Evolutionary conservation across 2,888 invertebrate species (phyloP).

Genomic region (Drosophila anomelani): DNA sequence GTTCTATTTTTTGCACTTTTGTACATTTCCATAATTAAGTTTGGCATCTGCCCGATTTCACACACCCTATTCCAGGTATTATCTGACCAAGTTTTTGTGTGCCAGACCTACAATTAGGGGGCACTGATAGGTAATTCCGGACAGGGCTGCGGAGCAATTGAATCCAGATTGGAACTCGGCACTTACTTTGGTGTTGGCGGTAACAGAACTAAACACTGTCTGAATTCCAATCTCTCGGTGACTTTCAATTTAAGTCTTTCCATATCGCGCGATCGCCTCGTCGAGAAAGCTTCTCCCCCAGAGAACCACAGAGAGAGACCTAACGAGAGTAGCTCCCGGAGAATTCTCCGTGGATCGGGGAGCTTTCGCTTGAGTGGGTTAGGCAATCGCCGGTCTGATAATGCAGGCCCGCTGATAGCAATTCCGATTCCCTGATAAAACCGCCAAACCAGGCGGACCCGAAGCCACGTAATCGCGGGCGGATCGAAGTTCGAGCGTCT

Average conservation of each 20-base stretch:
- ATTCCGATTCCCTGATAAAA: slow-evolving; percentile 24
- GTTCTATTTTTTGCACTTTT: slow-evolving; percentile 1
- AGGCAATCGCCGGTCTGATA: slow-evolving; percentile 30
- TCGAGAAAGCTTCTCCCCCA: slow-evolving; percentile 50
- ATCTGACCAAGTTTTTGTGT: slow-evolving; percentile 48
- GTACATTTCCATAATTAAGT: slow-evolving; percentile 12
- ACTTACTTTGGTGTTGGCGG: slow-evolving; percentile 70
- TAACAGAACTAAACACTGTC: slow-evolving; percentile 73
- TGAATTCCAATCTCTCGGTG: slow-evolving; percentile 67
- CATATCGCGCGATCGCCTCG: slow-evolving; percentile 56
- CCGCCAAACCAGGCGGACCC: slow-evolving; percentile 3
- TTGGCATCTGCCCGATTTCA: slow-evolving; percentile 26
- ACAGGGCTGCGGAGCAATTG: slow-evolving; percentile 36
- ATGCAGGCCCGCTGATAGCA: slow-evolving; percentile 42
- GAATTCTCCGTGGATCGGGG: slow-evolving; percentile 32
- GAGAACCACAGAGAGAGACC: neutral
- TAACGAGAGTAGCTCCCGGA: slow-evolving; percentile 11
- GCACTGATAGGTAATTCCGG: slow-evolving; percentile 30
- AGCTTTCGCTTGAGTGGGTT: slow-evolving; percentile 42
- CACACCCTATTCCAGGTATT: slow-evolving; percentile 34
- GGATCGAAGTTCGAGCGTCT: slow-evolving; percentile 42
- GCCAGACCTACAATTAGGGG: slow-evolving; percentile 16
- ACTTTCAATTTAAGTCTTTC: slow-evolving; percentile 77
- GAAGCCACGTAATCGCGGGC: slow-evolving; percentile 34
- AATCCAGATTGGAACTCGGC: slow-evolving; percentile 24